These are phyloP conservation scores for Nyctibius grandis DNA, from an alignment of 2,797 vertebrate genomes.

Conservation along the genomic window DNA sequence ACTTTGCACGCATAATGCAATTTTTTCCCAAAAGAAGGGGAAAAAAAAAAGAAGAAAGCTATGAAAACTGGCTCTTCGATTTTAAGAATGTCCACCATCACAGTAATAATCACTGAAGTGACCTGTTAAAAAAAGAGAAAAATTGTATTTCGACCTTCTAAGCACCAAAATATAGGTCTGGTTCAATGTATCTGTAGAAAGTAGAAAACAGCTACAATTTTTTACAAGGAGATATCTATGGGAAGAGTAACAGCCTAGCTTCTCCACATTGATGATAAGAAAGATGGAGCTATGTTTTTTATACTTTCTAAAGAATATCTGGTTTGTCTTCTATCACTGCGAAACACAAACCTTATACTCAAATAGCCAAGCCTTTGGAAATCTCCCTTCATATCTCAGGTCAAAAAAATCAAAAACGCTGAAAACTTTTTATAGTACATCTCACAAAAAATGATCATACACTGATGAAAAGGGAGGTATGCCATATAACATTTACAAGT, in stretches of 20 bases:
- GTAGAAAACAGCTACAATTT: neutral
- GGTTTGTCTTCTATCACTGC: neutral
- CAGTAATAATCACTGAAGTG: neutral
- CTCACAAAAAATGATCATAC: neutral
- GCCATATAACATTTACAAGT: neutral
- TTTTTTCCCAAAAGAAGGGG: neutral
- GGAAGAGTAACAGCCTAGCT: neutral
- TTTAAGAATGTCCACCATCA: neutral
- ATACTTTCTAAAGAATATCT: neutral
- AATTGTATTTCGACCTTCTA: neutral
- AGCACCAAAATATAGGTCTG: neutral
- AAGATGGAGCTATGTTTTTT: neutral
- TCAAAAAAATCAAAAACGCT: neutral
- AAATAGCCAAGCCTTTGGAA: neutral
- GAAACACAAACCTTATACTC: neutral
- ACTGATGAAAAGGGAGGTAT: neutral
- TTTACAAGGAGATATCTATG: neutral
- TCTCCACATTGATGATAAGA: neutral
- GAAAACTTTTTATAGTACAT: neutral
- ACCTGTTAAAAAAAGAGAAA: neutral
- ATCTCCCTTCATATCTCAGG: neutral
- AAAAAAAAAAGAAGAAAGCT: neutral
- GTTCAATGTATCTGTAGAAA: neutral
- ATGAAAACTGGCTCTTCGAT: neutral
- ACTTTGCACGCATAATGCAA: neutral